A percentile compares a stretch with the other conserved stretches of the same genome.
These are phyloP conservation scores for Notodonta ziczac DNA, from an alignment of 2,888 invertebrate species.

Conservation along the genomic window DNA sequence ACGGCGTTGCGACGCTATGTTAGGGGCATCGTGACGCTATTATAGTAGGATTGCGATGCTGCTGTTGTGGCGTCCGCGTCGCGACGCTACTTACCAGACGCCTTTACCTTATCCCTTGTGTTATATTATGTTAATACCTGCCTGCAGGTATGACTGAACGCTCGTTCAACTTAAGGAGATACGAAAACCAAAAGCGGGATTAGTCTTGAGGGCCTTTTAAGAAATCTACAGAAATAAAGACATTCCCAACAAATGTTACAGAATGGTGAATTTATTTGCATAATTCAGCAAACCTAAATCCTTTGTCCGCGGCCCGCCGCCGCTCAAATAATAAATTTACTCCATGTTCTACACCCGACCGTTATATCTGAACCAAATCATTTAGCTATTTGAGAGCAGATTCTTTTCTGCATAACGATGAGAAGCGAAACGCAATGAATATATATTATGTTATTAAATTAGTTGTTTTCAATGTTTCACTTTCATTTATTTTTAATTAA, in stretches of 20 bases:
- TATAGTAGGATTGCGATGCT: too few relatives aligned
- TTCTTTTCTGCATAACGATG: constrained; percentile 38
- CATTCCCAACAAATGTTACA: constrained; percentile 83
- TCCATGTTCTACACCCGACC: constrained; percentile 75
- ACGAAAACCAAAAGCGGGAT: constrained; percentile 71
- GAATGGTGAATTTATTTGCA: constrained; percentile 84
- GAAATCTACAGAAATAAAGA: constrained; percentile 81
- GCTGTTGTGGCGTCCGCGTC: too few relatives aligned
- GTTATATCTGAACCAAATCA: constrained; percentile 77
- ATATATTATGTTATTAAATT: too few relatives aligned
- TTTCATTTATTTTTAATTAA: too few relatives aligned
- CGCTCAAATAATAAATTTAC: constrained; percentile 81
- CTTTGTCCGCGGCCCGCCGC: constrained; percentile 77
- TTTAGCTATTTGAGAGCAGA: constrained; percentile 70
- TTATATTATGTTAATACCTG: constrained; percentile 47
- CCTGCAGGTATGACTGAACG: constrained; percentile 55
- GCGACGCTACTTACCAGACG: constrained; percentile 14
- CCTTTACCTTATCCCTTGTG: constrained; percentile 41
- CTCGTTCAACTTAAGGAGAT: constrained; percentile 62
- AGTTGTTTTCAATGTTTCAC: too few relatives aligned
- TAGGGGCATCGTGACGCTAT: too few relatives aligned
- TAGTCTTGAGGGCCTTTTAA: constrained; percentile 74
- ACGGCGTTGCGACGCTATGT: too few relatives aligned
- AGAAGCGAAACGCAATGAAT: too few relatives aligned
- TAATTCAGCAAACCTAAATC: constrained; percentile 82